Evolutionary conservation across 2,888 invertebrate species (phyloP).

Genomic region (Agrilus cyanescens): DNA sequence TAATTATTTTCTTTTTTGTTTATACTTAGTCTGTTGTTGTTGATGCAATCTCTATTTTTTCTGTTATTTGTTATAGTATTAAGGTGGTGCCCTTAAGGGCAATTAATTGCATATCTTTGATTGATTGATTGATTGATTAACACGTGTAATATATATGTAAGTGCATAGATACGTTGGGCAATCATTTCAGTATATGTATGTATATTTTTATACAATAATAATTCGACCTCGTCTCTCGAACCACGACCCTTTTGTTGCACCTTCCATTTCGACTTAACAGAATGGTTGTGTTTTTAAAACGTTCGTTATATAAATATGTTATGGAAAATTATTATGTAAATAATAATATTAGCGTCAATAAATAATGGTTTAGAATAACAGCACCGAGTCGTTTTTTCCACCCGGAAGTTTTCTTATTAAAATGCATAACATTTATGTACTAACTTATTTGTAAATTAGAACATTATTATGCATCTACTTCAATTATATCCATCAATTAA

Average conservation of each 20-base stretch:
- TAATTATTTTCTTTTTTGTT: slow-evolving; percentile 13
- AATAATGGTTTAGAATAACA: slow-evolving; percentile 27
- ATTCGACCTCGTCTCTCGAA: slow-evolving; percentile 15
- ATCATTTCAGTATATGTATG: slow-evolving; percentile 23
- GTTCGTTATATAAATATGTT: slow-evolving; percentile 30
- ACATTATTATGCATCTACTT: neutral
- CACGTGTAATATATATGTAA: slow-evolving; percentile 8
- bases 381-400: slow-evolving; percentile 5
- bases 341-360: slow-evolving; percentile 32
- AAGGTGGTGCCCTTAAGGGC: slow-evolving; percentile 7
- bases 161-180: slow-evolving; percentile 14
- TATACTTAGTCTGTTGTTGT: slow-evolving; percentile 17
- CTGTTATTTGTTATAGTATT: slow-evolving; percentile 14
- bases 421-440: neutral
- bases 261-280: slow-evolving; percentile 17
- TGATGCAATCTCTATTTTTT: slow-evolving; percentile 16
- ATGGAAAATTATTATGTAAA: slow-evolving; percentile 27
- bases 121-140: slow-evolving; percentile 1
- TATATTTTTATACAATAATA: slow-evolving; percentile 31
- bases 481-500: no score
- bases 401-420: slow-evolving; percentile 5
- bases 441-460: neutral
- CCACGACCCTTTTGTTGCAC: slow-evolving; percentile 16
- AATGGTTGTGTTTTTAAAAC: slow-evolving; percentile 29
- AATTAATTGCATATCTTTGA: slow-evolving; percentile 25